Evolutionary conservation across 2,888 invertebrate species (phyloP), one percentile per base, ranked within the genome.

Genomic region (Aphidoletes aphidimyza): DNA sequence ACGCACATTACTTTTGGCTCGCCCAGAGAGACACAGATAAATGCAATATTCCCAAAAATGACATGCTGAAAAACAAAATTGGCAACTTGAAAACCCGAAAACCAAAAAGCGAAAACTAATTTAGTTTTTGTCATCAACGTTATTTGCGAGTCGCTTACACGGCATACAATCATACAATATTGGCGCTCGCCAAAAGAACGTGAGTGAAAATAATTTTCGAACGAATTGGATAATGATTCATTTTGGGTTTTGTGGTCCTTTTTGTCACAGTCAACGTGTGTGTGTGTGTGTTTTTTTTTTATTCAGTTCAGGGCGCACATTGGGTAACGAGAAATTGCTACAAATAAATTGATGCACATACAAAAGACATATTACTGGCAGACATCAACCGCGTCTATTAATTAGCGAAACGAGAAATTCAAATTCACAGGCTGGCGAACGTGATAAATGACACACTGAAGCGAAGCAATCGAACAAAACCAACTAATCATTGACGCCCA

Each of bases 181-280:
- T 26, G n/a, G 30, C 69, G 34, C 34, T 30, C 30, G 2, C 54
- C 22, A 69, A 22, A 22, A 30, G 69, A 69, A 69, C n/a, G 69
- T 30, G 69, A 69, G 69, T 30, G 69, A 69, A 26, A 34, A 69
- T 69, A 69, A 69, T 69, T 69, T 69, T 69, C 34, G n/a, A 69
- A 30, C n/a, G 69, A 69, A 69, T 69, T 69, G 69, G 30, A 69
- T 69, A 69, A 69, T 69, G 69, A 69, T 69, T 69, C 69, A 69
- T 69, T 69, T 69, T 69, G 69, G 69, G 69, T 30, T 69, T 69
- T 69, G 69, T 69, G 69, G 69, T 34, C n/a, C 69, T 69, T 69
- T 69, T 69, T 69, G 69, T 69, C n/a, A 34, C 34, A 26, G 1
- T 14, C 14, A 69, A 30, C 34, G 26, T 69, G 1, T 30, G n/a